Percentiles rank a stretch among this genome's conserved stretches.
phyloP scores from a whole-genome alignment of 1,140 invertebrate species.

The Physella acuta region DNA sequence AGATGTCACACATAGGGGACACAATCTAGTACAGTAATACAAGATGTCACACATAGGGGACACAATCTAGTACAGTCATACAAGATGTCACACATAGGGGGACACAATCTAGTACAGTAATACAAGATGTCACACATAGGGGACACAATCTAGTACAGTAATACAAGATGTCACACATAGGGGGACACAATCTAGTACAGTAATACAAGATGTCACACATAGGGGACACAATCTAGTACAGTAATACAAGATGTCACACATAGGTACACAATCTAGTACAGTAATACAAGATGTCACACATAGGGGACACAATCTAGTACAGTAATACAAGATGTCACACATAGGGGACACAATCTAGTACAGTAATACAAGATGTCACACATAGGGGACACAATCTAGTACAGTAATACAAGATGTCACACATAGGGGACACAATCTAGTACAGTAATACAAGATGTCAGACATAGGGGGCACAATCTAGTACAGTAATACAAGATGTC shows the following conservation, averaged over 20 bases:
- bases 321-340: conserved; percentile 52
- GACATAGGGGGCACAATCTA: conserved; percentile 53
- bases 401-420: conserved; percentile 49
- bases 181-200: conserved; percentile 47
- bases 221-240: conserved; percentile 48
- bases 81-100: conserved; percentile 55
- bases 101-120: conserved; percentile 45
- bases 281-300: conserved; percentile 53
- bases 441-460: conserved; percentile 11
- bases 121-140: conserved; percentile 57
- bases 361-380: conserved; percentile 52
- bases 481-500: conserved; percentile 45
- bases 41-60: no score
- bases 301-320: conserved; percentile 50
- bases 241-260: no score
- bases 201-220: conserved; percentile 54
- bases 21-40: conserved; percentile 40
- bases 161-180: conserved; percentile 57
- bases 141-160: conserved; percentile 42
- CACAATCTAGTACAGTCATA: conserved; percentile 53
- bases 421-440: conserved; percentile 53
- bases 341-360: conserved; percentile 51
- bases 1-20: conserved; percentile 58
- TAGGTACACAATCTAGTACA: conserved; percentile 50
- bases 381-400: conserved; percentile 51